phyloP scores from a whole-genome alignment of 2,113 vertebrate species.

The Caranx ignobilis region DNA sequence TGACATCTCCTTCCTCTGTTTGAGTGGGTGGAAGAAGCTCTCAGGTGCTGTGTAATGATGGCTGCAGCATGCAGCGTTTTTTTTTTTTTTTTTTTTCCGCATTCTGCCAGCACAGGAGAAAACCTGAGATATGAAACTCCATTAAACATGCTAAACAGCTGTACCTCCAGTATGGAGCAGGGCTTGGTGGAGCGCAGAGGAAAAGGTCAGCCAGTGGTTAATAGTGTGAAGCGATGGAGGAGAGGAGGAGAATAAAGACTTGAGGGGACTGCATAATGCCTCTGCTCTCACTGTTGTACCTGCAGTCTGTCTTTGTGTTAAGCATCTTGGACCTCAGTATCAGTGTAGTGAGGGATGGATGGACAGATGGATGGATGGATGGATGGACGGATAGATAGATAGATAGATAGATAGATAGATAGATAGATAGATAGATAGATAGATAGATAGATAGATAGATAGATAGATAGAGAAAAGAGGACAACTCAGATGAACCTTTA shows the following conservation, averaged over 20 bases:
- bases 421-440: conserved; percentile 22
- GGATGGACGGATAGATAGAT: conserved; percentile 10
- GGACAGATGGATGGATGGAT: conserved; percentile 30
- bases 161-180: conserved; percentile 31
- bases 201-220: conserved; percentile 66
- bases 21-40: conserved; percentile 57
- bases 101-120: not conserved
- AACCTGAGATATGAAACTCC: conserved; percentile 27
- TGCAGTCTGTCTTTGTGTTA: not conserved
- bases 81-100: not conserved
- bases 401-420: conserved; percentile 23
- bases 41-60: conserved; percentile 34
- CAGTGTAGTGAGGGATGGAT: conserved; percentile 15
- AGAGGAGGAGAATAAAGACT: conserved; percentile 14
- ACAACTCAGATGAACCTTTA: conserved; percentile 57
- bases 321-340: not conserved
- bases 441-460: conserved; percentile 6
- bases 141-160: conserved; percentile 54
- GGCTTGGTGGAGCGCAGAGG: conserved; percentile 50
- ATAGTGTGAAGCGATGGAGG: conserved; percentile 25
- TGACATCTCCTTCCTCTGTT: conserved; percentile 5
- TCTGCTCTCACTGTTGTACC: not conserved
- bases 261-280: conserved; percentile 36
- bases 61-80: conserved; percentile 25
- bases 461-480: conserved; percentile 27